Percentiles rank a stretch among this genome's conserved stretches.
These are phyloP conservation scores for Channallabes apus DNA, from an alignment of 2,797 vertebrate genomes.

Conservation along the genomic window DNA sequence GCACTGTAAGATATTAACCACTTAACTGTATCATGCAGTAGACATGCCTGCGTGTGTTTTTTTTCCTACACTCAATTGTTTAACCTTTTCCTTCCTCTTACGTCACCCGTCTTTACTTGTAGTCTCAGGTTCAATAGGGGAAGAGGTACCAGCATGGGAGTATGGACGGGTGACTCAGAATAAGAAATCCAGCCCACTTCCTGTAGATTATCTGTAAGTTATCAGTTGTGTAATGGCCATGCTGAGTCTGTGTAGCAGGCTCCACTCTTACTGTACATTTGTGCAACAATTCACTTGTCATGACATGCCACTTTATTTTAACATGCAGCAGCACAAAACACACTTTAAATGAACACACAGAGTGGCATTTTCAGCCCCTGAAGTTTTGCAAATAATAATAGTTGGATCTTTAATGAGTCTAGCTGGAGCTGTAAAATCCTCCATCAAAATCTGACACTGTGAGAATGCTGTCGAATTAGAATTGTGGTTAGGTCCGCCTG, in stretches of 20 bases:
- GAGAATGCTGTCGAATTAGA: not conserved
- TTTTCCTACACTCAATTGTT: not conserved
- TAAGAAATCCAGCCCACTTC: not conserved
- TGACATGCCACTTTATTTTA: slow-evolving; percentile 59
- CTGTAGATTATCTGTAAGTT: slow-evolving; percentile 3
- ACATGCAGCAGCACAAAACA: slow-evolving; percentile 67
- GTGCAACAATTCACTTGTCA: slow-evolving; percentile 49
- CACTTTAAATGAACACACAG: slow-evolving; percentile 48
- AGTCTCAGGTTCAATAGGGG: not conserved
- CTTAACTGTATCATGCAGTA: not conserved
- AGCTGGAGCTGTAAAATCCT: not conserved
- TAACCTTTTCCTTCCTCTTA: not conserved
- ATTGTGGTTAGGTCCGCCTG: slow-evolving; percentile 4
- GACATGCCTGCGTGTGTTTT: not conserved
- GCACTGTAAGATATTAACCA: not conserved
- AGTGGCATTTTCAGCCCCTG: slow-evolving; percentile 60
- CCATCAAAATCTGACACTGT: not conserved
- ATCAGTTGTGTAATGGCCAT: slow-evolving; percentile 14
- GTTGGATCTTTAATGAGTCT: not conserved
- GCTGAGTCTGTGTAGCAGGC: slow-evolving; percentile 41
- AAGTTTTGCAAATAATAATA: not conserved
- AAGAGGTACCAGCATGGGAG: not conserved
- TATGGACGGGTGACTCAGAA: not conserved
- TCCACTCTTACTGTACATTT: slow-evolving; percentile 55
- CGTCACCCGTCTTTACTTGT: not conserved